These are phyloP conservation scores for Loris lydekkerianus DNA, from an alignment of 2,797 vertebrate species.

Conservation along the genomic window DNA sequence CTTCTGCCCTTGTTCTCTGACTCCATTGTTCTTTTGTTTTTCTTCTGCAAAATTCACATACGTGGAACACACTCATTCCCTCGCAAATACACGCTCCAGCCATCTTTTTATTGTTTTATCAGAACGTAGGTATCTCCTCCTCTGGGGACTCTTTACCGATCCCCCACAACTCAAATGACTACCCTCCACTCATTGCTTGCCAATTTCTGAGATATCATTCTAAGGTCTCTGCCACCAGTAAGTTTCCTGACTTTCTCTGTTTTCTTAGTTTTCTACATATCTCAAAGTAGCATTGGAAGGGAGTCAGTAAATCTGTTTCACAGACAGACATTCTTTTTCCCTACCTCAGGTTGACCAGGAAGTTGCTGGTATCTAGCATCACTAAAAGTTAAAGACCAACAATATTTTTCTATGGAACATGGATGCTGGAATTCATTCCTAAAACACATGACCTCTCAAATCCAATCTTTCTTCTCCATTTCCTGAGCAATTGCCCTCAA, in stretches of 20 bases:
- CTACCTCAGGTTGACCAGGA: not conserved
- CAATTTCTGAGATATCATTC: not conserved
- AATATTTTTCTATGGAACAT: not conserved
- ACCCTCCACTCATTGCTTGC: not conserved
- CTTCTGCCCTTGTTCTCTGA: not conserved
- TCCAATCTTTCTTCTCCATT: not conserved
- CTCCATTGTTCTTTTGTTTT: not conserved
- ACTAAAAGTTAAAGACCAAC: not conserved
- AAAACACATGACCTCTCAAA: not conserved
- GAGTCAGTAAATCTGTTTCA: not conserved
- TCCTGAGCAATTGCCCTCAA: not conserved
- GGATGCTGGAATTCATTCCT: not conserved
- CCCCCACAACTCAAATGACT: not conserved
- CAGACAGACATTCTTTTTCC: not conserved
- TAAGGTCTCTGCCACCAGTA: not conserved
- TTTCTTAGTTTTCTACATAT: not conserved
- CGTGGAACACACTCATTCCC: not conserved
- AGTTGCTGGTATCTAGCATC: not conserved
- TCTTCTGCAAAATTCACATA: not conserved
- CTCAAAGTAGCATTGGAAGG: not conserved
- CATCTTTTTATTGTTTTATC: not conserved
- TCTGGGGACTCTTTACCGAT: not conserved
- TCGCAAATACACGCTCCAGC: not conserved
- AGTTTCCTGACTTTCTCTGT: not conserved
- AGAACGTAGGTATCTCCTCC: not conserved